phyloP scores from a whole-genome alignment of 2,797 vertebrate species.

The Ctenosaura bakeri region DNA sequence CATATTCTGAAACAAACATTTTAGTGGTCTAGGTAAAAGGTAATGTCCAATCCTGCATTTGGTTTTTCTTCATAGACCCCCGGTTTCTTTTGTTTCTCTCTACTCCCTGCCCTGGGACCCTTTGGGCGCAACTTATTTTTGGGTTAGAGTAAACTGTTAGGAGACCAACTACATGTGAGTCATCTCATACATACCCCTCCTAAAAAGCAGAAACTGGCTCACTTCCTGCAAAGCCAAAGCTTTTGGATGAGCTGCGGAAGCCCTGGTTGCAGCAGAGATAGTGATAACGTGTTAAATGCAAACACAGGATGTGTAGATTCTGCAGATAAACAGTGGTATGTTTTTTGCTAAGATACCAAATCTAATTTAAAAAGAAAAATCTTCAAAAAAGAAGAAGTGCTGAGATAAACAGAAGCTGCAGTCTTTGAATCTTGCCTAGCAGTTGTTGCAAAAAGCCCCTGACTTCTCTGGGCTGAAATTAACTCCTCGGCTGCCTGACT shows the following conservation, averaged over 20 bases:
- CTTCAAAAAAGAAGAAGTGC: neutral
- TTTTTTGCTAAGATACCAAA: neutral
- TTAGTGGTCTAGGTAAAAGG: too few species aligned
- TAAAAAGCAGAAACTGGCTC: neutral
- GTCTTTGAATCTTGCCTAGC: neutral
- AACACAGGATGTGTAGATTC: neutral
- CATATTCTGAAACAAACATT: too few species aligned
- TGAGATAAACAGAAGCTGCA: too few species aligned
- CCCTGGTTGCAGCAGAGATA: neutral
- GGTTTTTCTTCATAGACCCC: too few species aligned
- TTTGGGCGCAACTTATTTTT: neutral
- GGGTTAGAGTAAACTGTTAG: neutral
- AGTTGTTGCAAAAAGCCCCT: too few species aligned
- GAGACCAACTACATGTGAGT: too few species aligned
- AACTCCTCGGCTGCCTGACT: neutral
- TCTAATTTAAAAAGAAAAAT: neutral
- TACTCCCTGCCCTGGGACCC: fast-evolving
- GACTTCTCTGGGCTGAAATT: neutral
- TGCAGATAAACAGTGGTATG: neutral
- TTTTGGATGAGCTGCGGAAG: neutral
- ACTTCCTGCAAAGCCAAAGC: neutral
- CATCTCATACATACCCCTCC: neutral
- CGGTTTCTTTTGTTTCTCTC: too few species aligned
- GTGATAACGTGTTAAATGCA: too few species aligned
- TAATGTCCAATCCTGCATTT: too few species aligned